Evolutionary conservation across 2,113 vertebrate genomes (phyloP), one percentile per base, ranked within the genome.

Genomic region (Synodontis membranacea): DNA sequence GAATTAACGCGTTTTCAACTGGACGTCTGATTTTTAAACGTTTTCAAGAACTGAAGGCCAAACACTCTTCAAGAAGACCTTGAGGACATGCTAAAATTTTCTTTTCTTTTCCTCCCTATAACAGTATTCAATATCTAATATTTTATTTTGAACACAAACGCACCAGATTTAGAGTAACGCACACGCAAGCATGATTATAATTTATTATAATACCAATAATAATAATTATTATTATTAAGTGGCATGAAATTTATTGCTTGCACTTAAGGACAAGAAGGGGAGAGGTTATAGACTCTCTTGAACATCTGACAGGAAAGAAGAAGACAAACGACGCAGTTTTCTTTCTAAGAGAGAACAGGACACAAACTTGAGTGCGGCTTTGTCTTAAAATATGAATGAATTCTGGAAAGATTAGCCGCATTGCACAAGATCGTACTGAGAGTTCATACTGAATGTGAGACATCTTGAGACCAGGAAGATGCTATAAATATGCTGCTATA

Each of bases 1-100:
- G 75, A 94, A 93, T 94, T 94, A 94, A 91, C 92, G 90, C 83
- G 87, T 94, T 94, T 94, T 93, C 91, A 89, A 90, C 56, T 48
- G 37, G 42, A 34, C 25, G 48, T 37, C 21, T 81, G 60, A 62
- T 79, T 84, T 75, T 87, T 58, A 80, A n/a, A 46, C 2, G 58
- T 31, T 85, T 74, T 56, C 21, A 50, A 62, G 23, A 28, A 39
- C 46, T 9, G 46, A 78, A 50, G 46, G 46, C 12, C 46, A 78
- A 21, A 52, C 28, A 17, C 2, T 50, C n/a, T 78, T 19, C 46
- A 31, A 31, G 28, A 78, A 78, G 28, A 46, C 1, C 1, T 44
- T 21, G 2, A 46, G 25, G 70, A 44, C 19, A 11, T 21, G n/a
- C n/a, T 37, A 31, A 70, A 46, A 74, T 31, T 14, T 31, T 17